phyloP scores from a whole-genome alignment of 2,113 vertebrate species.

The Hemichromis elongatus region DNA sequence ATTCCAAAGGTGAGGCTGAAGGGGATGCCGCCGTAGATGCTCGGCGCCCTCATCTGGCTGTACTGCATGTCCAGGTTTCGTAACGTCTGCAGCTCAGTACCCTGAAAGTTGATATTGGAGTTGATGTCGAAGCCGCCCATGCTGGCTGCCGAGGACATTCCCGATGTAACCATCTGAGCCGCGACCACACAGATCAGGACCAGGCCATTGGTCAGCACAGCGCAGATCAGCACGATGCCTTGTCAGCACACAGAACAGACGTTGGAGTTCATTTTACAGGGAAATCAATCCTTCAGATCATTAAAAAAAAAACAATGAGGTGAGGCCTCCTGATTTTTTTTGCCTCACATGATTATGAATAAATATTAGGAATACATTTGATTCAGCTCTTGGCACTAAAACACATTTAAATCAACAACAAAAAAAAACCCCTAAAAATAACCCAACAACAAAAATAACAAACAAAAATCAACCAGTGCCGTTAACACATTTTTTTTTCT shows the following conservation, averaged over 20 bases:
- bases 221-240: conserved; percentile 80
- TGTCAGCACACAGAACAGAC: neutral
- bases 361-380: neutral
- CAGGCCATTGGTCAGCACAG: conserved; percentile 73
- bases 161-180: conserved; percentile 74
- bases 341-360: neutral
- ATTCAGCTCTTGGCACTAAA: neutral
- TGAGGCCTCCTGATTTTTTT: neutral
- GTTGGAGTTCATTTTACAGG: neutral
- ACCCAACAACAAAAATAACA: neutral
- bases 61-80: conserved; percentile 83
- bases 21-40: conserved; percentile 77
- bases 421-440: neutral
- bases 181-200: conserved; percentile 80
- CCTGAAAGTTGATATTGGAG: conserved; percentile 79
- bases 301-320: too few species aligned
- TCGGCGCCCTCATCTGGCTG: conserved; percentile 84
- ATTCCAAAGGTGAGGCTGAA: conserved; percentile 72
- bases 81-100: conserved; percentile 77
- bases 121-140: conserved; percentile 74
- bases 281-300: neutral
- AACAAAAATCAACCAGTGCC: neutral
- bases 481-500: too few species aligned
- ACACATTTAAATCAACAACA: neutral
- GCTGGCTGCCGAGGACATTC: conserved; percentile 70